A percentile compares a stretch with the other conserved stretches of the same genome.
Conservation (phyloP, 2,888 invertebrate species). For the Sinelater perroti region DNA sequence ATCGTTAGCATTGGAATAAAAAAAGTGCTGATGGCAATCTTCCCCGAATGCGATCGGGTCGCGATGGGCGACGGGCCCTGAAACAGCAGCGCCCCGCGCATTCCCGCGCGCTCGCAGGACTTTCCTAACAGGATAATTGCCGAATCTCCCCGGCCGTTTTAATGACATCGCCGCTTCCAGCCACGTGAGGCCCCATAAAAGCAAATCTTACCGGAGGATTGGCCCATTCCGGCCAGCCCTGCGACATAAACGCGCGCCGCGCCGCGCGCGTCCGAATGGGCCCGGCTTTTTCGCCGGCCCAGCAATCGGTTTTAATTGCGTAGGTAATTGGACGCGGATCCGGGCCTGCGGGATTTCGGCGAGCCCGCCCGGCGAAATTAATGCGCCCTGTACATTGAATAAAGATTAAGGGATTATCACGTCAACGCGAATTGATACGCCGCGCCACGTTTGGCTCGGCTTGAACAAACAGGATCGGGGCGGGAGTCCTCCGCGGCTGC, state of each 20-base stretch:
- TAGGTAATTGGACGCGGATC: conserved; percentile 50
- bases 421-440: conserved; percentile 36
- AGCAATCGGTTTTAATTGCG: conserved; percentile 51
- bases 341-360: too few relatives aligned
- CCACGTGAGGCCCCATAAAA: conserved; percentile 36
- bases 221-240: conserved; percentile 28
- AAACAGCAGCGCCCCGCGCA: neutral
- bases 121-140: conserved; percentile 31
- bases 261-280: conserved; percentile 28
- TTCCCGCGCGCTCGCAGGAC: too few relatives aligned
- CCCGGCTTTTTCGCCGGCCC: conserved; percentile 32
- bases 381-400: conserved; percentile 46
- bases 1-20: too few relatives aligned
- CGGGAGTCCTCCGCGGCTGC: conserved; percentile 25
- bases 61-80: too few relatives aligned
- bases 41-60: too few relatives aligned
- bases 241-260: conserved; percentile 38
- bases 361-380: conserved; percentile 44
- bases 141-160: conserved; percentile 24
- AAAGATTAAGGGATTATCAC: conserved; percentile 45
- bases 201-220: conserved; percentile 27
- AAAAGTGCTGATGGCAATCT: too few relatives aligned
- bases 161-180: conserved; percentile 26
- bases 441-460: conserved; percentile 26
- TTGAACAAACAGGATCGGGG: conserved; percentile 37